Base-by-base conservation (phyloP, 2,888 invertebrate genomes). In the Anaspis maculata region DNA sequence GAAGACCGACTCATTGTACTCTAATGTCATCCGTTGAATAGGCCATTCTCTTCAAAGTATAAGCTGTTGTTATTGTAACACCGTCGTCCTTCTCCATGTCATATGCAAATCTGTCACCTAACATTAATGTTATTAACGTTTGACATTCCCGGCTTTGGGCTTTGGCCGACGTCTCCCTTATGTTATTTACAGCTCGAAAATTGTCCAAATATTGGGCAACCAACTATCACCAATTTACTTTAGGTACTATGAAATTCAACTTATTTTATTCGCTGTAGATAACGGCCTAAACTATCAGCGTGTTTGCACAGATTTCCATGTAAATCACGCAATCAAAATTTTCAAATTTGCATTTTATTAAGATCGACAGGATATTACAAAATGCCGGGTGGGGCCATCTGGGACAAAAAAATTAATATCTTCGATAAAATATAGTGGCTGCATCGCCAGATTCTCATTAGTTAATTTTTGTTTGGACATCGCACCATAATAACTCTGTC, bases 111-210 rank as follows among this genome's bases (percentile, higher is more conserved):
- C 36, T 37, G 34, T 41, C 37, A 40, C 34, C 37, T 34, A 34
- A 40, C 37, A 41, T 37, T 37, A 41, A 41, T 38, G 32, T 37
- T 41, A 41, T 41, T 41, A 41, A 37, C 41, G 37, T 41, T 38
- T 37, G 37, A 41, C 41, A 37, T 41, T 38, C 27, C 31, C 32
- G 37, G n/a, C n/a, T n/a, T n/a, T n/a, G n/a, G 25, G 40, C 27
- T 37, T 34, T 27, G 27, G 21, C 26, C 27, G 29, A 27, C 31
- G 31, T 25, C 36, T 26, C 29, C 34, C 29, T 36, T 24, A 19
- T 22, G 22, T 31, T 34, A 39, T 39, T 34, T 39, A 34, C 39
- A 34, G 28, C 31, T 25, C 34, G 33, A 37, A 40, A 40, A 40
- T 40, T 40, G 37, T 31, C 34, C 34, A 41, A 41, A 37, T 38